Base-by-base conservation (phyloP, 2,888 invertebrate species). In the Drosophila kokeensis region DNA sequence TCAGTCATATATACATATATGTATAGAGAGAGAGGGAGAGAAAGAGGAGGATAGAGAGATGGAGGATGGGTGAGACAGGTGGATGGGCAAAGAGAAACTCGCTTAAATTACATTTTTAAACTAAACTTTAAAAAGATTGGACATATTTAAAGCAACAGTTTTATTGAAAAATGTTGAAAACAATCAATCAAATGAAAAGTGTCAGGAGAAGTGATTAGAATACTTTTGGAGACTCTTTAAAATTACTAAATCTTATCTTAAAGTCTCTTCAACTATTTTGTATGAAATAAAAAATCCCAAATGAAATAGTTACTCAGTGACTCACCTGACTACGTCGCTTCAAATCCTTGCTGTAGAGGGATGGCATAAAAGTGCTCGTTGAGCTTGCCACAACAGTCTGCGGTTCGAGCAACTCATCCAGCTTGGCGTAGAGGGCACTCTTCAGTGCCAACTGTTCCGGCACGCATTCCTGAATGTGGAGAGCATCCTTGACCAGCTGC, bases 321-420 rank as follows among this genome's bases (percentile, higher is more conserved):
- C 82, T 82, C 88, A 95, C 95, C 93, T 95, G 95, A 27, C 94
- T 92, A 66, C 93, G 94, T 90, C 98, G 96, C 79, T 95, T 95
- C 66, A 99, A 93, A n/a, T 95, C 95, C 74, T 96, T 96, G 30
- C 97, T 97, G 89, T 99, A 97, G 40, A 96, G 93, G 0, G 99
- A 99, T 0, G 99, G 98, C 79, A 97, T 94, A 73, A 98, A 97
- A 2, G 98, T 98, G 61, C 98, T 98, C 0, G 99, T 98, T 0
- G 99, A 99, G 87, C 98, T 98, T 0, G 98, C 97, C 36, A 99
- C 92, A 83, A 99, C 96, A 0, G 96, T 96, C 59, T 95, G 94
- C 68, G 95, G 93, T 45, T 95, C 96, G 3, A 97, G 95, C 4
- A 98, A 93, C 74, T 94, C 94, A 92, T 99, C 99, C 68, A 99